Conservation (phyloP, 2,113 vertebrate species). For the Thalassoma bifasciatum region DNA sequence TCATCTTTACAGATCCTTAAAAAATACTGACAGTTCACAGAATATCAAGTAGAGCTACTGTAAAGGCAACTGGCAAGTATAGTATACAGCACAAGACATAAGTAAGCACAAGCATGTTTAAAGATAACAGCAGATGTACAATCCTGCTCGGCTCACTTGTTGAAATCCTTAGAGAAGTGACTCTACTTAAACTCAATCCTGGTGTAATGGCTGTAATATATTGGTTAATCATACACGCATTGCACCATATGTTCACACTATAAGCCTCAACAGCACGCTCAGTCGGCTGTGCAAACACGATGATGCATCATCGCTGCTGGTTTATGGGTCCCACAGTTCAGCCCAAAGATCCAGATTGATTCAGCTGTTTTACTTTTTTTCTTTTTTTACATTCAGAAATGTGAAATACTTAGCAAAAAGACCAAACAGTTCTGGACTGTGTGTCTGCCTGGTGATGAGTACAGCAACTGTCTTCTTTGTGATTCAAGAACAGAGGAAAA, state of each 20-base stretch:
- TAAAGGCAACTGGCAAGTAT: slow-evolving; percentile 55
- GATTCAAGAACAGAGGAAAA: neutral
- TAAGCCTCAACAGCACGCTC: neutral
- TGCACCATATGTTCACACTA: neutral
- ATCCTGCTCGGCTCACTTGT: slow-evolving; percentile 43
- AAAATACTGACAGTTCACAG: slow-evolving; percentile 49
- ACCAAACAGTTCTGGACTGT: neutral
- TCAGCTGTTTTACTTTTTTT: slow-evolving; percentile 19
- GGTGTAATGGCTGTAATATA: slow-evolving; percentile 11
- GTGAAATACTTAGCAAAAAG: slow-evolving; percentile 10
- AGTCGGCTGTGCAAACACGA: slow-evolving; percentile 39
- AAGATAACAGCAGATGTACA: slow-evolving; percentile 44
- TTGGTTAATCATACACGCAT: slow-evolving; percentile 40
- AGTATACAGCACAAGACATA: slow-evolving; percentile 43
- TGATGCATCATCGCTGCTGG: slow-evolving; percentile 40
- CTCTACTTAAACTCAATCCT: slow-evolving; percentile 20
- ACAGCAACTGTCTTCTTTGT: neutral
- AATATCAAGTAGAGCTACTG: slow-evolving; percentile 37
- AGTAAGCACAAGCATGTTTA: slow-evolving; percentile 51
- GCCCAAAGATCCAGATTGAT: slow-evolving; percentile 22
- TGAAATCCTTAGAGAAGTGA: slow-evolving; percentile 3
- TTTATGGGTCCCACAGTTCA: slow-evolving; percentile 30
- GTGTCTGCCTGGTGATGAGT: neutral
- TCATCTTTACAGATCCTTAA: slow-evolving; percentile 35
- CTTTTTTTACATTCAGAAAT: slow-evolving; percentile 55